Conservation (phyloP, 2,797 vertebrate genomes). For the Rhinella marina region DNA sequence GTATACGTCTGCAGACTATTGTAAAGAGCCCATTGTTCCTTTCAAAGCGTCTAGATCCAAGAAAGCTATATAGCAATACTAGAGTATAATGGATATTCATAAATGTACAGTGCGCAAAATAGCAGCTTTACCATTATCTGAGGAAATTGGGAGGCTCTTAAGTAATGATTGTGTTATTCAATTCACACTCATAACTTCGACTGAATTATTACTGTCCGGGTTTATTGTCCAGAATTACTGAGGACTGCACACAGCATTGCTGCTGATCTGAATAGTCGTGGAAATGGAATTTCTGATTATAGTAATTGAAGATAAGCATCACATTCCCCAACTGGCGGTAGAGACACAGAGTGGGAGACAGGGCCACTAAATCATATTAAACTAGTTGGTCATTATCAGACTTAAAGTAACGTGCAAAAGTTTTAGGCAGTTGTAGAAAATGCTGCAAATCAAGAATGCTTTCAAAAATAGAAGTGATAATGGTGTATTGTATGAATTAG, state of each 20-base stretch:
- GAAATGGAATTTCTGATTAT: constrained; percentile 32
- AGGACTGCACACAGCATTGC: constrained; percentile 2
- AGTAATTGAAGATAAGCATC: constrained; percentile 43
- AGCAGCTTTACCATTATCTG: neutral
- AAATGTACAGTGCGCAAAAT: constrained; percentile 30
- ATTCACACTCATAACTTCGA: constrained; percentile 11
- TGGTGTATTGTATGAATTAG: too few species aligned
- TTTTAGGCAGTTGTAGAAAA: neutral
- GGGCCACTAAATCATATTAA: constrained; percentile 1
- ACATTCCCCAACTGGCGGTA: neutral
- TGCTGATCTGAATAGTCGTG: neutral
- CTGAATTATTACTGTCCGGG: constrained; percentile 22
- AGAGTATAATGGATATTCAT: constrained; percentile 32
- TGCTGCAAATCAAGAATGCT: neutral
- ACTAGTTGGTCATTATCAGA: constrained; percentile 28
- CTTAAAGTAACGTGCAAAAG: constrained; percentile 13
- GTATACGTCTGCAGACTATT: neutral
- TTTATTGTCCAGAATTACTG: constrained; percentile 28
- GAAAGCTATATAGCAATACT: neutral
- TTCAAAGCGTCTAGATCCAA: neutral
- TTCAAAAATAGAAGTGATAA: too few species aligned
- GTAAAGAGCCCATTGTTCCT: neutral
- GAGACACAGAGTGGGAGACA: neutral
- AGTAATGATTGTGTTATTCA: constrained; percentile 5
- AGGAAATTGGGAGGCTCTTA: constrained; percentile 8